Evolutionary conservation across 2,113 vertebrate species (phyloP), one percentile per base, ranked within the genome.

Genomic region (Ardeotis arabs): DNA sequence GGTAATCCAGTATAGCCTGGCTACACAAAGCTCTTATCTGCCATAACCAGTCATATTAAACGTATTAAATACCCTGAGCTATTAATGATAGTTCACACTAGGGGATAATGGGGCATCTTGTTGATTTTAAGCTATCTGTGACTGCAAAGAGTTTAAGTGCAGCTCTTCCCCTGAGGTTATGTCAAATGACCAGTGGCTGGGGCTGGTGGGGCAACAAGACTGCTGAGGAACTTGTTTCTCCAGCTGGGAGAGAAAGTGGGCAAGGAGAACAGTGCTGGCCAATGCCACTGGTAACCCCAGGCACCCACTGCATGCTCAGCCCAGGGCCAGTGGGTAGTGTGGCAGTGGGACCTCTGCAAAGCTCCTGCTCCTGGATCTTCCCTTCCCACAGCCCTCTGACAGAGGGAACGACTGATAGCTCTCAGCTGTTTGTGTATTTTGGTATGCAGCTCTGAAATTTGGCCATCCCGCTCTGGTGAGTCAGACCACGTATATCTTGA

Each of bases 281-380:
- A 29, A 12, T 0, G 1, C 4, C 74, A 31, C 25, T 53, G 35
- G 39, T 49, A 88, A 50, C 16, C 21, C 23, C 27, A 68, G 55
- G 3, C 4, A 1, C 6, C 28, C 5, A 1, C 23, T 2, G 0
- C 16, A 23, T 1, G 4, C 14, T 58, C 14, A 69, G 29, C 27
- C 14, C 23, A 1, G 1, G 28, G 22, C 8, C 62, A 56, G n/a
- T 28, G 52, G 17, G 10, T 37, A 63, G 20, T 0, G 1, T 64
- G 63, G 69, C 47, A 15, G 22, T 31, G 39, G 21, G 8, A 73
- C 10, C 8, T 66, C 75, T 80, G 58, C 0, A 0, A 83, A 83
- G 31, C 31, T 92, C 24, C 59, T 66, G 23, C 19, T 52, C 49
- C 70, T 45, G 35, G 14, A 5, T 74, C 29, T 92, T 69, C 33